Percentiles rank a stretch among this genome's conserved stretches.
Conservation (phyloP, 2,888 invertebrate species). For the Drosophila prolongata region DNA sequence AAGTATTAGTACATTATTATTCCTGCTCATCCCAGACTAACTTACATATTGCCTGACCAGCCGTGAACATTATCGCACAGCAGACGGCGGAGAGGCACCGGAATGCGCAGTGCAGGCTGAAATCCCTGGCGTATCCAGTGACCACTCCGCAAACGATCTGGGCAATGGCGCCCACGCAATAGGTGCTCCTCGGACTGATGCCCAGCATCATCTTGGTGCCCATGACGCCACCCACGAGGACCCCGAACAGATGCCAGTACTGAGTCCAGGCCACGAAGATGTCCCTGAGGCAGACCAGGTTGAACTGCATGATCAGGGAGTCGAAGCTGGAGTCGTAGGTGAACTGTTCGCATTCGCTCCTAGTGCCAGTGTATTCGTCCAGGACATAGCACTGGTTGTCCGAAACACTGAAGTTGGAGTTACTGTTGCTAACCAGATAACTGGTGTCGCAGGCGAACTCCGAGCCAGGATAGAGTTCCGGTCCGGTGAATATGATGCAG, state of each 20-base stretch:
- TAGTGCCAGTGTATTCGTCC: conserved; percentile 32
- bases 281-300: conserved; percentile 84
- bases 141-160: conserved; percentile 84
- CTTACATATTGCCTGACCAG: conserved; percentile 85
- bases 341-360: conserved; percentile 73
- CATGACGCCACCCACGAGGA: conserved; percentile 84
- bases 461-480: conserved; percentile 78
- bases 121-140: conserved; percentile 83
- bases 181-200: conserved; percentile 83
- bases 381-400: conserved; percentile 76
- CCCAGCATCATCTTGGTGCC: conserved; percentile 83
- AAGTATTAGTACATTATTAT: not conserved
- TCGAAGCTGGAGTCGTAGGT: conserved; percentile 77
- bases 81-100: conserved; percentile 84
- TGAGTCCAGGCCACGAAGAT: conserved; percentile 85
- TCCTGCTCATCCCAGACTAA: not conserved
- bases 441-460: conserved; percentile 77
- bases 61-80: conserved; percentile 85
- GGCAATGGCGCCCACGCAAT: conserved; percentile 83
- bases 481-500: conserved; percentile 85
- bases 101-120: conserved; percentile 83
- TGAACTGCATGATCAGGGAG: conserved; percentile 84
- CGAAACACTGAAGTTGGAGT: conserved; percentile 60
- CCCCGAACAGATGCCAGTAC: conserved; percentile 85
- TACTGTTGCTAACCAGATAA: conserved; percentile 23